Evolutionary conservation across 2,113 vertebrate genomes (phyloP).

Genomic region (Podarcis cretensis): DNA sequence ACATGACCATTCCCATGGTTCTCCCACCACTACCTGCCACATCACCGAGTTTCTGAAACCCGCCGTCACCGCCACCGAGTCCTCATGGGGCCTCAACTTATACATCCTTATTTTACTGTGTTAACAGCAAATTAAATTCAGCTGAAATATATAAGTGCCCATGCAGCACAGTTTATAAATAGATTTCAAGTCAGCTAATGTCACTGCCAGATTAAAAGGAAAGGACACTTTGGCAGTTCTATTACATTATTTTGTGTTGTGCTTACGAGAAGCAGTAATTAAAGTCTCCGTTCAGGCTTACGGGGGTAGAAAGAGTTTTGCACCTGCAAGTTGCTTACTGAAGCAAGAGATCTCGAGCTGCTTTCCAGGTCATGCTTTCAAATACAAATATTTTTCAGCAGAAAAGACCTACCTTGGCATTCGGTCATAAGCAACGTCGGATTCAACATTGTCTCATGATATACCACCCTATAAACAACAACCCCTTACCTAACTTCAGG

Average conservation of each 20-base stretch:
- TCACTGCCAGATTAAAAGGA: constrained; percentile 68
- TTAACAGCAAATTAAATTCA: constrained; percentile 61
- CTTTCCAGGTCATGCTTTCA: constrained; percentile 46
- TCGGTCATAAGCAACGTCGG: background rate
- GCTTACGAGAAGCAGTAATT: constrained; percentile 75
- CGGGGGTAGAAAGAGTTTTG: constrained; percentile 61
- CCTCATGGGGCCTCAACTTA: background rate
- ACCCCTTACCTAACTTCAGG: background rate
- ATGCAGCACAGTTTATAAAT: constrained; percentile 74
- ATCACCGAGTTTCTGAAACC: background rate
- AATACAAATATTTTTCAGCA: constrained; percentile 15
- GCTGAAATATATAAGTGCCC: constrained; percentile 53
- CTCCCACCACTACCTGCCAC: background rate
- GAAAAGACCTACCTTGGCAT: background rate
- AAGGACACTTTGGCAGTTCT: constrained; percentile 75
- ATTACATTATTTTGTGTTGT: constrained; percentile 77
- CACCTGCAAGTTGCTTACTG: constrained; percentile 62
- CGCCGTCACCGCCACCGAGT: background rate
- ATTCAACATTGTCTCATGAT: background rate
- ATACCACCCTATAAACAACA: background rate
- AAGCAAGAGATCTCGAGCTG: constrained; percentile 47
- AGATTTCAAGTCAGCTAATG: constrained; percentile 70
- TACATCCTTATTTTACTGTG: constrained; percentile 44
- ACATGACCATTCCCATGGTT: background rate
- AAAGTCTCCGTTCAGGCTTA: constrained; percentile 70